Base-by-base conservation (phyloP, 2,888 invertebrate genomes). In the Meteorus colon region DNA sequence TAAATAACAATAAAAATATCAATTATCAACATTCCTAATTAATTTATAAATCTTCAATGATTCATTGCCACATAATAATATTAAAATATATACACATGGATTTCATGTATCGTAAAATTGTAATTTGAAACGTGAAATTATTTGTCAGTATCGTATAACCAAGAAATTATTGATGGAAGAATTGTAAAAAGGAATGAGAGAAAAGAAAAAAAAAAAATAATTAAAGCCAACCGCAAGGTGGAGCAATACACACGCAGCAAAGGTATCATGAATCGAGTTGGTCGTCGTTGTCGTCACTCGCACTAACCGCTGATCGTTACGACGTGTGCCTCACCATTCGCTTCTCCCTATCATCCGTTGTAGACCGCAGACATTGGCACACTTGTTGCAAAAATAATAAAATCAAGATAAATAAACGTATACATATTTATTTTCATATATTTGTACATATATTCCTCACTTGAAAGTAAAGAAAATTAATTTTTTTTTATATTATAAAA, bases 81-180 rank as follows among this genome's bases (percentile, higher is more conserved):
- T 16, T n/a, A 8, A 29, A 16, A 27, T 27, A 12, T 31, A 31
- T 31, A 63, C 10, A 31, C 16, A 16, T 6, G 16, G 1, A 34
- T 29, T 10, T 29, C n/a, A 63, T n/a, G 4, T n/a, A 4, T 14
- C 29, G 74, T 51, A 73, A 67, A 75, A 77, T 66, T 69, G 68
- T 84, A 87, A 88, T 82, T 81, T 81, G 84, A 88, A 83, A 86
- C 85, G 87, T 83, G 84, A 88, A 88, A 87, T 88, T 86, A 82
- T 84, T 87, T 84, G 84, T 79, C 82, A 78, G 84, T 86, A 84
- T 88, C 80, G 81, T 75, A 84, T 88, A 87, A 88, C 88, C 79
- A 75, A 81, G 85, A 86, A 24, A 87, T 86, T 82, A 84, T 75
- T n/a, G 48, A 75, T 60, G 41, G 12, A 41, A 41, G 41, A 41